phyloP scores from a whole-genome alignment of 2,113 vertebrate species.

The Cyanocitta stelleri region DNA sequence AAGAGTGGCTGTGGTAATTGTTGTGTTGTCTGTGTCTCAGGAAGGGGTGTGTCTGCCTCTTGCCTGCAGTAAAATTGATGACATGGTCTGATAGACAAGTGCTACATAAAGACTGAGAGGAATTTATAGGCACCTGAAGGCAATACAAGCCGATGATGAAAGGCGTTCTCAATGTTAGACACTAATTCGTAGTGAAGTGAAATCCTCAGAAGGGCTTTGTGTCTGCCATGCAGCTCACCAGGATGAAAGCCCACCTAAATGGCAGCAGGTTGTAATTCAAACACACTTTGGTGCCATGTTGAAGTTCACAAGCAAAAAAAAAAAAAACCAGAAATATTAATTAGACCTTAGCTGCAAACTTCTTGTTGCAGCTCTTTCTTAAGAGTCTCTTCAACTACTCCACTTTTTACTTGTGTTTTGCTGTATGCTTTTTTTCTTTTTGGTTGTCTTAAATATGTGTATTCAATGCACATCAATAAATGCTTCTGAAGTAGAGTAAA shows the following conservation, averaged over 20 bases:
- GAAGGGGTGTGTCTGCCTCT: slow-evolving; percentile 74
- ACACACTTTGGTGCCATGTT: slow-evolving; percentile 38
- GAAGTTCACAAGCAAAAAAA: slow-evolving; percentile 35
- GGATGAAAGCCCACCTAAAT: slow-evolving; percentile 64
- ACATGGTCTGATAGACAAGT: slow-evolving; percentile 76
- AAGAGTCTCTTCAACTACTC: background rate
- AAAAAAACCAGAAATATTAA: background rate
- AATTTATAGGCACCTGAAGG: slow-evolving; percentile 79
- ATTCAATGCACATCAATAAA: background rate
- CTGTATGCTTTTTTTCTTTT: background rate
- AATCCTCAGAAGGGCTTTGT: slow-evolving; percentile 64
- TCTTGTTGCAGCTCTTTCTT: background rate
- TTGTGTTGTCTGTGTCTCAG: slow-evolving; percentile 72
- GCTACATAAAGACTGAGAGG: slow-evolving; percentile 69
- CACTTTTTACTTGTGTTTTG: background rate
- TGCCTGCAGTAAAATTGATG: slow-evolving; percentile 77
- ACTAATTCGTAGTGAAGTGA: slow-evolving; percentile 71
- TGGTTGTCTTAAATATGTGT: background rate
- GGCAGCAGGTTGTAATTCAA: slow-evolving; percentile 47
- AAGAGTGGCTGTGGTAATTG: slow-evolving; percentile 68
- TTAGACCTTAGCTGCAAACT: background rate
- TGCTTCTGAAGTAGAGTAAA: background rate
- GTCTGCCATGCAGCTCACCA: slow-evolving; percentile 37
- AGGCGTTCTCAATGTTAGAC: slow-evolving; percentile 67
- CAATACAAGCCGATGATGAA: slow-evolving; percentile 73